Evolutionary conservation across 2,113 vertebrate species (phyloP).

Genomic region (Xenopus borealis): DNA sequence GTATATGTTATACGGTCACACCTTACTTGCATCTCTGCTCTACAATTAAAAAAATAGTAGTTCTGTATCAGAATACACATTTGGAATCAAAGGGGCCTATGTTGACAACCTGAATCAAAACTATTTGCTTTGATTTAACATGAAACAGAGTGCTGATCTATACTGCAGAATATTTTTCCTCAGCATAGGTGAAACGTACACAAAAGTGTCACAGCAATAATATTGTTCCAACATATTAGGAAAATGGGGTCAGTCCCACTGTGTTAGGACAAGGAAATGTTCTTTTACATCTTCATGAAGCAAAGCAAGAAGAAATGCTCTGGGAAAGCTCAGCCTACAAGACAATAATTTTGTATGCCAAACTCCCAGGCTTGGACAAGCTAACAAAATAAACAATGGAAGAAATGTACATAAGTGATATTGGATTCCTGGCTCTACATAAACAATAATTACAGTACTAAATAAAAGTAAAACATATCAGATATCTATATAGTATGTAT

Average conservation of each 20-base stretch:
- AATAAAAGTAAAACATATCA: constrained; percentile 28
- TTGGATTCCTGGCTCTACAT: neutral
- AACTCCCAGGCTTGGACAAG: constrained; percentile 4
- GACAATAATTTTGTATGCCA: neutral
- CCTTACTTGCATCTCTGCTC: too few species aligned
- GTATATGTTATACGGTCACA: too few species aligned
- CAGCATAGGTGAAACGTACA: neutral
- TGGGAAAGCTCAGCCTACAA: constrained; percentile 10
- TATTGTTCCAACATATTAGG: constrained; percentile 3
- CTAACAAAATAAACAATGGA: constrained; percentile 19
- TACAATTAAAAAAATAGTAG: too few species aligned
- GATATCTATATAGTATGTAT: neutral
- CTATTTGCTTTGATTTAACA: neutral
- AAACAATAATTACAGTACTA: neutral
- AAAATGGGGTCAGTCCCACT: constrained; percentile 12
- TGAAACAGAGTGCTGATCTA: neutral
- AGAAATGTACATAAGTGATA: constrained; percentile 17
- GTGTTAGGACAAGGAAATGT: neutral
- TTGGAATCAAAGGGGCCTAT: too few species aligned
- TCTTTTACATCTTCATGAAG: neutral
- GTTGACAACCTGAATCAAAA: too few species aligned
- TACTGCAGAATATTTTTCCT: too few species aligned
- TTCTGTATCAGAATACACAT: too few species aligned
- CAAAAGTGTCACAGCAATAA: constrained; percentile 12
- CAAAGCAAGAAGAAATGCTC: constrained; percentile 29